Evolutionary conservation across 2,888 invertebrate genomes (phyloP).

Genomic region (Acanthosepion esculentum): DNA sequence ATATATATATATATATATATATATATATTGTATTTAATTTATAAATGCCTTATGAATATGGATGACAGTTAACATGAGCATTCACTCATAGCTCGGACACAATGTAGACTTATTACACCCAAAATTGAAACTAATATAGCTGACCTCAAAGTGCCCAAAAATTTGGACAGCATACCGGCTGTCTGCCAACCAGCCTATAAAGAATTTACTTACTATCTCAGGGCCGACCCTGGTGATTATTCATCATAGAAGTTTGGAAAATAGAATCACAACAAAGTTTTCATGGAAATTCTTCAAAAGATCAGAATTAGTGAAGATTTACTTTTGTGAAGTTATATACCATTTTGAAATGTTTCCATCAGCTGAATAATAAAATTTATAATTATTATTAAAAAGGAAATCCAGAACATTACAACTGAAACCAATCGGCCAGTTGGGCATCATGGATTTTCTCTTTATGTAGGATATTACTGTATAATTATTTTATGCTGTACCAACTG

Average conservation of each 20-base stretch:
- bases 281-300: background rate
- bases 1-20: no score
- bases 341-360: background rate
- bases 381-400: no score
- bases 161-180: background rate
- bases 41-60: background rate
- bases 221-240: no score
- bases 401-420: no score
- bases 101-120: background rate
- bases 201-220: background rate
- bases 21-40: no score
- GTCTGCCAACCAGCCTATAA: background rate
- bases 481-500: no score
- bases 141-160: background rate
- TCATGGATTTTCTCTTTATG: no score
- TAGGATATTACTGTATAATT: no score
- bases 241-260: background rate
- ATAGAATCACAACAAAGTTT: background rate
- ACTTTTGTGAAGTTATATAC: background rate
- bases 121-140: constrained; percentile 20
- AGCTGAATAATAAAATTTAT: no score
- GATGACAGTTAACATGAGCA: background rate
- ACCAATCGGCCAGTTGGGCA: no score
- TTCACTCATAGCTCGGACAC: no score
- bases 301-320: background rate